Evolutionary conservation across 2,888 invertebrate genomes (phyloP).

Genomic region (Blomia tropicalis): DNA sequence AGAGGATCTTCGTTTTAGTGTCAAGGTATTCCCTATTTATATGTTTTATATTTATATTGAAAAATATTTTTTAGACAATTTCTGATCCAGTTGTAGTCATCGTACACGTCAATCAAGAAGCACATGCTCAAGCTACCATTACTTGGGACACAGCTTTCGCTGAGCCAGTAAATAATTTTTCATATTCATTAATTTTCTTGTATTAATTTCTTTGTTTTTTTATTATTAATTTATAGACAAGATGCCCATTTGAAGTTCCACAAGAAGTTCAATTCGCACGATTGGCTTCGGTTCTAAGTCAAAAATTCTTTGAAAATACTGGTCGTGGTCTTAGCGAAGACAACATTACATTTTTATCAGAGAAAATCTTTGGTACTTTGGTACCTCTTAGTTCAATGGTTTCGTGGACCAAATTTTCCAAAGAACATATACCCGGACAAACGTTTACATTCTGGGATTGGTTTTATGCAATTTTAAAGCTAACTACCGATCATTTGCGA

Average conservation of each 20-base stretch:
- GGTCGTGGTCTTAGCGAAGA: constrained; percentile 70
- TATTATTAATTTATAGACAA: no score
- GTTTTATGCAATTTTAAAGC: constrained; percentile 95
- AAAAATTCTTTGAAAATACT: constrained; percentile 75
- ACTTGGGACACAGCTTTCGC: constrained; percentile 99
- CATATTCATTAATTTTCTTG: not conserved
- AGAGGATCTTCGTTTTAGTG: constrained; percentile 62
- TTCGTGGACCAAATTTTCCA: constrained; percentile 82
- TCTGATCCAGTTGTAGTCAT: constrained; percentile 96
- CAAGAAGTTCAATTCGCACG: constrained; percentile 76
- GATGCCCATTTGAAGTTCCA: constrained; percentile 79
- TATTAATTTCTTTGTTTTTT: constrained; percentile 18
- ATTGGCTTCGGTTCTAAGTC: constrained; percentile 72
- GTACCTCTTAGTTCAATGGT: constrained; percentile 37
- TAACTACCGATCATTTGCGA: constrained; percentile 79
- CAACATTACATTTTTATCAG: constrained; percentile 74
- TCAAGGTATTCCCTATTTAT: constrained; percentile 37
- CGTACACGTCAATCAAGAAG: constrained; percentile 97
- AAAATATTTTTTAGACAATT: constrained; percentile 51
- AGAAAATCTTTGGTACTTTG: constrained; percentile 57
- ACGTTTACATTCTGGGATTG: constrained; percentile 99
- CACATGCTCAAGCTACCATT: constrained; percentile 95
- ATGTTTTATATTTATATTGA: not conserved
- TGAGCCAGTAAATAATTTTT: constrained; percentile 47
- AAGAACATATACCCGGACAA: constrained; percentile 73